Base-by-base conservation (phyloP, 23 tunicate genomes). In the Styela clava region DNA sequence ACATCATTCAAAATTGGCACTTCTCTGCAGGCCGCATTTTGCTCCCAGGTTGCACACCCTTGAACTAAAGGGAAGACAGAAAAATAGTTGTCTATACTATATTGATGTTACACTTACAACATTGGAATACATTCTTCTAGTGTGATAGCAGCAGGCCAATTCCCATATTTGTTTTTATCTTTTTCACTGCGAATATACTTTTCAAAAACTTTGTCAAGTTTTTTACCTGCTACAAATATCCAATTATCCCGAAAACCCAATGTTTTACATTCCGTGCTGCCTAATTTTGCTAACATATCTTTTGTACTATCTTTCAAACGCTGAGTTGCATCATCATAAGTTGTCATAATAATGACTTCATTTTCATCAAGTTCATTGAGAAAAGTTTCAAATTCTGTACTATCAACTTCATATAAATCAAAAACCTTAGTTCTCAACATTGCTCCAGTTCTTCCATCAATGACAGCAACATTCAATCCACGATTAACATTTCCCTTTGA, bases 381-480 rank as follows among this genome's bases (percentile, higher is more conserved):
- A 70, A 95, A 95, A 3, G 72, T 52, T 74, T 90, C 91, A 44
- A 95, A 69, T 2, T 95, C 96, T 61, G 96, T 83, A 77, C 96
- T 90, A 76, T 95, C 99, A 64, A 90, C 86, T 2, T 92, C 94
- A 52, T 95, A 95, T 37, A 95, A 69, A 80, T 95, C 99, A 52
- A 95, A 95, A 2, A 91, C 88, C 52, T 31, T 52, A 52, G 83
- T 81, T 1, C 74, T 37, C 0, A 51, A 21, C 21, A 81, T 34
- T 63, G 79, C 73, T n/a, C 97, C 97, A 29, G 84, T 88, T 21
- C 35, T 81, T 68, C 95, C 89, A 76, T 95, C 69, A 7, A 95
- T 32, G 26, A 90, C 89, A 34, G 95, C 99, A 67, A 95, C 73
- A 64, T 95, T 95, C 99, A 95, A 90, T 74, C 99, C 99, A 19